Evolutionary conservation across 2,113 vertebrate species (phyloP).

Genomic region (Sminthopsis crassicaudata): DNA sequence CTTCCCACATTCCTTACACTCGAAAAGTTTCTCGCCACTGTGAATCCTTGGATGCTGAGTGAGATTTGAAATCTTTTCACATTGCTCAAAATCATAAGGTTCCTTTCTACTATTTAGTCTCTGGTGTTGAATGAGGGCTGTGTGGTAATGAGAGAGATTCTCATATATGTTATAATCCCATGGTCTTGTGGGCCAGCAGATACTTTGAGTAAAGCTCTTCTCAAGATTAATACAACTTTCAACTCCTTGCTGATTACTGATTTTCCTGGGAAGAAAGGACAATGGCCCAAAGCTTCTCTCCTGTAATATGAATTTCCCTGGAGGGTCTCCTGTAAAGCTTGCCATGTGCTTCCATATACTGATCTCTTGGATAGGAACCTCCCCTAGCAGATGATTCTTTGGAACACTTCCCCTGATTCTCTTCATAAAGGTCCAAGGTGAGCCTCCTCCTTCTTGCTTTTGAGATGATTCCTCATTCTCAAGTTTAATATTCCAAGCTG

Average conservation of each 20-base stretch:
- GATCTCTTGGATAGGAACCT: not conserved
- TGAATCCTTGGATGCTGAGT: not conserved
- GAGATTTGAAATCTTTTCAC: not conserved
- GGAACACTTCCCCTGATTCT: not conserved
- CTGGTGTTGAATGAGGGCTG: not conserved
- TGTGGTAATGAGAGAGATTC: not conserved
- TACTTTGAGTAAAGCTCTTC: not conserved
- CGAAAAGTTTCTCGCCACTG: not conserved
- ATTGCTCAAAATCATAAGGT: not conserved
- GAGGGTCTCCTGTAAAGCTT: not conserved
- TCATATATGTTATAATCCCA: not conserved
- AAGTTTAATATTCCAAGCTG: not conserved
- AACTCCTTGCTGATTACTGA: not conserved
- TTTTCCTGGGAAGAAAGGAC: not conserved
- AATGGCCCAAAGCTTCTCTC: not conserved
- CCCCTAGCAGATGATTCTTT: not conserved
- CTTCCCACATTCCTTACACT: not conserved
- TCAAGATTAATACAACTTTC: not conserved
- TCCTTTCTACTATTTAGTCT: not conserved
- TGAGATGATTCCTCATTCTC: not conserved
- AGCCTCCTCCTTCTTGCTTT: not conserved
- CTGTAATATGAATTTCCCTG: not conserved
- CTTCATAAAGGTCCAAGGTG: not conserved
- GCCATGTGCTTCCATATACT: not conserved
- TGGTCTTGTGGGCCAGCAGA: not conserved